Conservation (phyloP, 2,113 vertebrate genomes). For the Rhea pennata region DNA sequence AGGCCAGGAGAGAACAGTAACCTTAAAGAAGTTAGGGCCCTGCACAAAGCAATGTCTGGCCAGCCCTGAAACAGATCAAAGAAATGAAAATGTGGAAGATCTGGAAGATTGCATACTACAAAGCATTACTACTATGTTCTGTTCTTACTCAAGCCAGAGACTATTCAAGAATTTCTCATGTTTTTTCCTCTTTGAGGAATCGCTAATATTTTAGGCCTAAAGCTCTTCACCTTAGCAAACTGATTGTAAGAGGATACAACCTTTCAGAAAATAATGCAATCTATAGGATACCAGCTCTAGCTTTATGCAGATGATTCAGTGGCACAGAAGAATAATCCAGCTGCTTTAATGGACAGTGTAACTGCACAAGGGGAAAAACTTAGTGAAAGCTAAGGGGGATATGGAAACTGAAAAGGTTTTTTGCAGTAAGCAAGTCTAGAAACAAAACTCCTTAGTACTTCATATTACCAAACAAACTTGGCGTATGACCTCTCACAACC, state of each 20-base stretch:
- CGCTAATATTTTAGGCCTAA: not conserved
- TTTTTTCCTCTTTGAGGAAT: not conserved
- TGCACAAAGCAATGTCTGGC: not conserved
- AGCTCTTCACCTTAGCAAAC: not conserved
- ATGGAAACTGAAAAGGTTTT: not conserved
- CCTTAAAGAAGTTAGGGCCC: not conserved
- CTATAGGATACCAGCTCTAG: not conserved
- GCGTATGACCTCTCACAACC: not conserved
- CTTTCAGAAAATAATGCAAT: not conserved
- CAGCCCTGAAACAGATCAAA: not conserved
- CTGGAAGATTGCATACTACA: no score
- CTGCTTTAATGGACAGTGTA: not conserved
- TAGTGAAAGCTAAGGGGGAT: rapidly evolving
- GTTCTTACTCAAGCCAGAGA: not conserved
- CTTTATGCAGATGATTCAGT: no score
- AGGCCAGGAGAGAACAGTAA: not conserved
- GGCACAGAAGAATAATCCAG: not conserved
- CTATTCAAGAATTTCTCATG: not conserved
- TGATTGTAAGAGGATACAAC: not conserved
- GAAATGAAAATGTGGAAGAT: not conserved
- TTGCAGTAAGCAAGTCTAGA: not conserved
- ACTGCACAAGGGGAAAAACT: not conserved
- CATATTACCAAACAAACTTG: not conserved
- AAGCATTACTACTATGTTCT: no score
- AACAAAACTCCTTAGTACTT: not conserved